phyloP scores from a whole-genome alignment of 2,797 vertebrate species.

The Lagorchestes hirsutus region DNA sequence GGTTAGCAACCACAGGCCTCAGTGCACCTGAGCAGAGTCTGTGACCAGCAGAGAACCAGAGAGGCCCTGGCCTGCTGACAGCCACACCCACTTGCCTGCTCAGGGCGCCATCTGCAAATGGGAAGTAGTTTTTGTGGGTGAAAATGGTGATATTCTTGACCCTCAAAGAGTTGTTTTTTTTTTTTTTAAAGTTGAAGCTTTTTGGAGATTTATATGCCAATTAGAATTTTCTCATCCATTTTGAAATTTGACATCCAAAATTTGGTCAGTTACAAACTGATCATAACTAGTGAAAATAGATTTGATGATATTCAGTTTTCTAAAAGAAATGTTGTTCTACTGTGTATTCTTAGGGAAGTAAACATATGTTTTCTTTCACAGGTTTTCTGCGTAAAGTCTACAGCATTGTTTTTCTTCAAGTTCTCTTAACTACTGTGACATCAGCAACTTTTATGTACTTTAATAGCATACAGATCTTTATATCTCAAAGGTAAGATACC shows the following conservation, averaged over 20 bases:
- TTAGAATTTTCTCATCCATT: conserved; percentile 21
- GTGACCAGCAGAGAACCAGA: neutral
- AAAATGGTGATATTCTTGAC: conserved; percentile 44
- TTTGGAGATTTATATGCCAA: conserved; percentile 6
- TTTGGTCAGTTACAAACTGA: conserved; percentile 48
- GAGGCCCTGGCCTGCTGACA: neutral
- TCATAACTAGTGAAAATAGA: conserved; percentile 34
- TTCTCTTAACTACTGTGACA: conserved; percentile 92
- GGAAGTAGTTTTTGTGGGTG: conserved; percentile 44
- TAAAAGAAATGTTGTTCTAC: conserved; percentile 34
- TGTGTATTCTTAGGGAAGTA: conserved; percentile 43
- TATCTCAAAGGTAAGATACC: conserved; percentile 90
- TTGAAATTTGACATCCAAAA: conserved; percentile 20
- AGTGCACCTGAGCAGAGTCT: neutral
- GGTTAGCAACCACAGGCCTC: neutral
- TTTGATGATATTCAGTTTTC: conserved; percentile 38
- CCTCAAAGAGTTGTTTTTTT: conserved; percentile 5
- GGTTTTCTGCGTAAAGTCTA: conserved; percentile 97
- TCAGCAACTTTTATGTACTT: conserved; percentile 92
- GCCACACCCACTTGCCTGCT: neutral
- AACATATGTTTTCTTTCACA: conserved; percentile 74
- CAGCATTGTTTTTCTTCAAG: conserved; percentile 93
- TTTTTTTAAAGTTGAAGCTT: conserved; percentile 32
- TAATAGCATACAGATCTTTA: conserved; percentile 89
- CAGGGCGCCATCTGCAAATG: neutral